Base-by-base conservation (phyloP, 2,797 vertebrate genomes). In the Mormyrus hasselquistii region DNA sequence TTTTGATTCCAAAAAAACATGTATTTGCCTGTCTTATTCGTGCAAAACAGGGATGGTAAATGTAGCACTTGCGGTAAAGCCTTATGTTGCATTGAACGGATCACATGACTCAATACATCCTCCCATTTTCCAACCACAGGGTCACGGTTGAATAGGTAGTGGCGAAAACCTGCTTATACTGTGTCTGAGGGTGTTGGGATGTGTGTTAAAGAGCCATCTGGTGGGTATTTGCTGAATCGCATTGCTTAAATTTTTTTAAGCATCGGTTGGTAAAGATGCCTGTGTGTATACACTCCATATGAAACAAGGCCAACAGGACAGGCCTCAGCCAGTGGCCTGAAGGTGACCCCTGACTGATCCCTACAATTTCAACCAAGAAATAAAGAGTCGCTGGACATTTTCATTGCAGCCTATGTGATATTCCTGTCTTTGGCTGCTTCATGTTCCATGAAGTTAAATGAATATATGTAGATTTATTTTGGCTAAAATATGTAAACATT, bases 1-100 rank as follows among this genome's bases (percentile, higher is more conserved):
- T 99, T 98, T 99, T 98, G 97, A 98, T 97, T 98, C 96, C 96
- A 97, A 96, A 96, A 94, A 91, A 55, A 91, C 91, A 34, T 89
- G 8, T 88, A 9, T n/a, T 57, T 16, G 44, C 76, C 22, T 34
- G 22, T 69, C 25, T 52, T 79, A 55, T 82, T 83, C 3, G 0
- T 57, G 85, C 34, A 57, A 14, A 55, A 85, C 25, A 19, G n/a
- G 6, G 49, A 3, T 53, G 83, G 38, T 82, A 82, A 82, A 19
- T 19, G 76, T 82, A 44, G 38, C 41, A 82, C 34, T 82, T 76
- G 12, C 34, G 3, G 25, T 7, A 55, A 53, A 38, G 16, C 52
- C 50, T 41, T 86, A n/a, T 57, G 14, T 57, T n/a, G 25, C 85
- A 87, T 41, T 87, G 29, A 41, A 34, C 29, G 12, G 50, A 6